Evolutionary conservation across 2,888 invertebrate genomes (phyloP).

Genomic region (Nymphalis urticae): DNA sequence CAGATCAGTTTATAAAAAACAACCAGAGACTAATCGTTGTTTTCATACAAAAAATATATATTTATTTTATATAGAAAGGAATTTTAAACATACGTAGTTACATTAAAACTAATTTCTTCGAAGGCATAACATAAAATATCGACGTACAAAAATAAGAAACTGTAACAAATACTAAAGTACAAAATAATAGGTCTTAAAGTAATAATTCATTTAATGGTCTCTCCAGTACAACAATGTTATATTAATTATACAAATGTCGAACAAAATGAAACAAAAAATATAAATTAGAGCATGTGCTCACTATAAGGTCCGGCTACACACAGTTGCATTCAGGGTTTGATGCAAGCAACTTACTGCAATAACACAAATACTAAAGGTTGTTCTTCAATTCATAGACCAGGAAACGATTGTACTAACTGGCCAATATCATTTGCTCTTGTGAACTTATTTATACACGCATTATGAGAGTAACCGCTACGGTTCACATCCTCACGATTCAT

Average conservation of each 20-base stretch:
- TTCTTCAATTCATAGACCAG: no score
- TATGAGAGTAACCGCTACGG: no score
- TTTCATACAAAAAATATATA: conserved; percentile 2
- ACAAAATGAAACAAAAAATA: background rate
- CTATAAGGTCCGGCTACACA: no score
- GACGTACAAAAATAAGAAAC: conserved; percentile 18
- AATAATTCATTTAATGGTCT: conserved; percentile 5
- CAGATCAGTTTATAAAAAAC: background rate
- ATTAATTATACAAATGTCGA: background rate
- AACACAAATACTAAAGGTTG: no score
- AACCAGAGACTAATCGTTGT: background rate
- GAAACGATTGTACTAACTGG: no score
- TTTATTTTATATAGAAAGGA: background rate
- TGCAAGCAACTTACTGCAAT: no score
- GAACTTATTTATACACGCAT: no score
- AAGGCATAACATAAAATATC: conserved; percentile 17
- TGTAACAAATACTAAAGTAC: conserved; percentile 5
- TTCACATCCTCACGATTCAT: no score
- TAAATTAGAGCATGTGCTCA: no score
- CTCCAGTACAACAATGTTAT: background rate
- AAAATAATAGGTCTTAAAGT: conserved; percentile 10
- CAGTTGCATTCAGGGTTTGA: no score
- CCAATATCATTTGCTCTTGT: no score
- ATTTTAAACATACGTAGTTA: conserved; percentile 1
- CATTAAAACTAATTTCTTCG: conserved; percentile 2